phyloP scores from a whole-genome alignment of 2,113 vertebrate genomes.

The Aix galericulata region DNA sequence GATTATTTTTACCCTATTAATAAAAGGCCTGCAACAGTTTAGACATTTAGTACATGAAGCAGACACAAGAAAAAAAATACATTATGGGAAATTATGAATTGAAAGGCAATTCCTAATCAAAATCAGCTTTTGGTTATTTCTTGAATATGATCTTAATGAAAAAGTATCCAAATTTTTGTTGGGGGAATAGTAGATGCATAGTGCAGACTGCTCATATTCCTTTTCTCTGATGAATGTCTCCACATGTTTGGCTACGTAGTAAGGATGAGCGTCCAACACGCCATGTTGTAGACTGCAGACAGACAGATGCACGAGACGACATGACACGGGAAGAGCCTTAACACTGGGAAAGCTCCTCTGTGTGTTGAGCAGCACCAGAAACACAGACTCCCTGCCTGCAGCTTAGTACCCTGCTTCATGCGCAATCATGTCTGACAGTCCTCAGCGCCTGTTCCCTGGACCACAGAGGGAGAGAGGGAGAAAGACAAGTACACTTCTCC shows the following conservation, averaged over 20 bases:
- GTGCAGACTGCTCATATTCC: neutral
- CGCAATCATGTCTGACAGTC: neutral
- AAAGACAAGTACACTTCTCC: neutral
- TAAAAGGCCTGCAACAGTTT: neutral
- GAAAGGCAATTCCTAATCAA: slow-evolving; percentile 11
- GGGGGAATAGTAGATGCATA: neutral
- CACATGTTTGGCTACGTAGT: neutral
- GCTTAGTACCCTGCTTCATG: neutral
- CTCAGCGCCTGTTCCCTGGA: neutral
- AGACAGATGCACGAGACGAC: neutral
- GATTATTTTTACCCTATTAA: slow-evolving; percentile 6
- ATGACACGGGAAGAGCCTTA: neutral
- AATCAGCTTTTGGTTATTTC: neutral
- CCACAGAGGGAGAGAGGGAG: neutral
- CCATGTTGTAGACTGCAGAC: neutral
- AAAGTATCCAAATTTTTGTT: neutral
- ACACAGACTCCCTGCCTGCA: neutral
- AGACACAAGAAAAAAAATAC: neutral
- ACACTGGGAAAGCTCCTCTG: neutral
- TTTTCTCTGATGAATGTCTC: neutral
- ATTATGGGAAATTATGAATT: neutral
- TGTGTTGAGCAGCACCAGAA: neutral
- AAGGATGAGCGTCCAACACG: neutral
- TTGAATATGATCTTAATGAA: neutral
- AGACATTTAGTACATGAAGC: neutral